Conservation (phyloP, 2,797 vertebrate species). For the Myotis vivesi region DNA sequence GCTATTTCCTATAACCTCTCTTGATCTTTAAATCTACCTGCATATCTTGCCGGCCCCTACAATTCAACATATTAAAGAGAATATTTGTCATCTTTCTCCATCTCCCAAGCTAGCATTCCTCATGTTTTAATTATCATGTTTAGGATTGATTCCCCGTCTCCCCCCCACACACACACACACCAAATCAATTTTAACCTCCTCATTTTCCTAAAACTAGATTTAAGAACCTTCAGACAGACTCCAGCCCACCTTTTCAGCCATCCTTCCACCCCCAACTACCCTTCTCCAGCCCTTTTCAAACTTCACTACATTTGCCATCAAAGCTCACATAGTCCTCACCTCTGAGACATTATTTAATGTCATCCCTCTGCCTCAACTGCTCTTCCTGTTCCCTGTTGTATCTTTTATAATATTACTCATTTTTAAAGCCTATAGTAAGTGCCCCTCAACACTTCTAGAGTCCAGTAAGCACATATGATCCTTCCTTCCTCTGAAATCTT, state of each 20-base stretch:
- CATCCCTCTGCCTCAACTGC: background rate
- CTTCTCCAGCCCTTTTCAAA: background rate
- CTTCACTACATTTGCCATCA: background rate
- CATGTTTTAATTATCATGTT: background rate
- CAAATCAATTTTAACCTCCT: background rate
- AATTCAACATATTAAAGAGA: slow-evolving; percentile 21
- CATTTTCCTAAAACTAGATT: slow-evolving; percentile 31
- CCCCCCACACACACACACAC: background rate
- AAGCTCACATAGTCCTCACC: background rate
- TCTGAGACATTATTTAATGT: background rate
- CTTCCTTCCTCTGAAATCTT: background rate
- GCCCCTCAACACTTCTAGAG: background rate
- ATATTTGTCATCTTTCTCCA: background rate
- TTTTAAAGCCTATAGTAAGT: background rate
- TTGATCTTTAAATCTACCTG: background rate
- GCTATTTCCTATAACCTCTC: background rate
- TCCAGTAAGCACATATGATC: background rate
- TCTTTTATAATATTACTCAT: background rate
- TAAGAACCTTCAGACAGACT: background rate
- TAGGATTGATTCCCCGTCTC: background rate
- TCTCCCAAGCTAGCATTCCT: background rate
- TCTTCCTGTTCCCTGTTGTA: background rate
- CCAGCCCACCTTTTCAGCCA: background rate
- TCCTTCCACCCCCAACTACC: background rate
- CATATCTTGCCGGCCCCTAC: background rate